Base-by-base conservation (phyloP, 2,113 vertebrate genomes). In the Vidua chalybeata region DNA sequence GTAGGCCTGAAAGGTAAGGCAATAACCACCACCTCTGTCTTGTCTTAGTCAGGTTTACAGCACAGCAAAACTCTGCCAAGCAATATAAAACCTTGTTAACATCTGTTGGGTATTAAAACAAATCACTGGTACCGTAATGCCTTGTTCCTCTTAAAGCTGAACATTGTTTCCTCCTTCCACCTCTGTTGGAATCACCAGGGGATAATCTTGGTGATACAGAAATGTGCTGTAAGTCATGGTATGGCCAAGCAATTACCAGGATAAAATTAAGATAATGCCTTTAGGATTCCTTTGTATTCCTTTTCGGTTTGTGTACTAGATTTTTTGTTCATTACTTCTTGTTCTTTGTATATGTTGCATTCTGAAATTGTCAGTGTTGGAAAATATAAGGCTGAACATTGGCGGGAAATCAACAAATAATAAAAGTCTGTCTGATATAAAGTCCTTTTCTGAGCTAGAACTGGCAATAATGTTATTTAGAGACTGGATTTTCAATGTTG, bases 51-150 rank as follows among this genome's bases (percentile, higher is more conserved):
- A 68, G 39, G 48, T 81, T 89, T 87, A 76, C n/a, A 72, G 73
- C 68, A 26, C 35, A 31, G 28, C 63, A 71, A 45, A 89, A 31
- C 45, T 31, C 22, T 61, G 28, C 37, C 48, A 61, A 75, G 73
- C 64, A 28, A 3, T 67, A 48, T 23, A 58, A 88, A 85, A 61
- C 51, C 23, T 41, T 63, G 73, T 81, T 90, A 76, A 85, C 85
- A 86, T 93, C 90, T 96, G 59, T n/a, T 93, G 89, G 78, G 15
- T 69, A 11, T 93, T 85, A 87, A 82, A 94, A 33, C n/a, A 6
- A 56, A 20, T 83, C 41, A 11, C 63, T 7, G 33, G 14, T 63
- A 27, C 35, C 7, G 6, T 51, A 59, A 71, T 56, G 30, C 64
- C 56, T 95, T 6, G 3, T 86, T 95, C 52, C 39, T 81, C 6